Evolutionary conservation across 2,797 vertebrate genomes (phyloP).

Genomic region (Odontamblyopus rebecca): DNA sequence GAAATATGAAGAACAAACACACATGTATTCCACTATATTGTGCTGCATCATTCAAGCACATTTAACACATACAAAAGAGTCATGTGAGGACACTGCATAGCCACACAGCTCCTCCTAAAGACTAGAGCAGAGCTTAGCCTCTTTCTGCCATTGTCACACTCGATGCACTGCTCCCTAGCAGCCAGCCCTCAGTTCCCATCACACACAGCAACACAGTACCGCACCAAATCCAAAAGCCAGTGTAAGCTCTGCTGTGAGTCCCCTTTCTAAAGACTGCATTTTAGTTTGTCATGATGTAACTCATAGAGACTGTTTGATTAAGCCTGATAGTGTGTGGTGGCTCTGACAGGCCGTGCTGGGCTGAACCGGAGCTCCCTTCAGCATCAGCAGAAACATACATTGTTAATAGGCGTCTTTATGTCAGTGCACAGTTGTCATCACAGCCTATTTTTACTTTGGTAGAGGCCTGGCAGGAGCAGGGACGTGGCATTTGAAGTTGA

Average conservation of each 20-base stretch:
- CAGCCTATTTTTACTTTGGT: conserved; percentile 72
- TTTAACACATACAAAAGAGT: conserved; percentile 29
- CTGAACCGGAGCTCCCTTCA: conserved; percentile 32
- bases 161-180: conserved; percentile 50
- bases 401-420: conserved; percentile 68
- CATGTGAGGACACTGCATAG: conserved; percentile 36
- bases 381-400: conserved; percentile 59
- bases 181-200: conserved; percentile 53
- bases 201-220: conserved; percentile 47
- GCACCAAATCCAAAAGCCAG: conserved; percentile 50
- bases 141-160: conserved; percentile 53
- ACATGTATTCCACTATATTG: not conserved
- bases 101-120: conserved; percentile 42
- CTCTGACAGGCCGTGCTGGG: conserved; percentile 60
- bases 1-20: not conserved
- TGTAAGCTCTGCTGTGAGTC: conserved; percentile 45
- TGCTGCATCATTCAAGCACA: not conserved
- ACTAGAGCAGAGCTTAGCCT: conserved; percentile 41
- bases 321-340: conserved; percentile 19
- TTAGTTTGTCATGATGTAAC: conserved; percentile 36
- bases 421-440: conserved; percentile 64
- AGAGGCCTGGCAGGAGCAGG: conserved; percentile 68
- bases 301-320: conserved; percentile 43
- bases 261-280: conserved; percentile 52
- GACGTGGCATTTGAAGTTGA: conserved; percentile 73